These are phyloP conservation scores for Elanoides forficatus DNA, from an alignment of 2,113 vertebrate genomes.

Conservation along the genomic window DNA sequence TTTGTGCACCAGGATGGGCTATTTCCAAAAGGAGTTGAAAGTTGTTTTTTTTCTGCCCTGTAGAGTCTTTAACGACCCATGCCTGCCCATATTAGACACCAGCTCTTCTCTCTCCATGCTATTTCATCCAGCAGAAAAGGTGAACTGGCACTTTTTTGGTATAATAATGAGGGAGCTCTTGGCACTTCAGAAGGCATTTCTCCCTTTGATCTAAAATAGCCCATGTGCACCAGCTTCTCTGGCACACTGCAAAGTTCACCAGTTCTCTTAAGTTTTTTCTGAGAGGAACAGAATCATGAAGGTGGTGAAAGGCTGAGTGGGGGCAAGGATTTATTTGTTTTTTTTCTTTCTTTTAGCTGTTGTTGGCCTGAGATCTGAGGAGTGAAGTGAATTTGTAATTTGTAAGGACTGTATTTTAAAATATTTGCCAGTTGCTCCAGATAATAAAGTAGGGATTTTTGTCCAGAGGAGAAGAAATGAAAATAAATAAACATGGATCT, in stretches of 20 bases:
- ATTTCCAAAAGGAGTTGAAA: background rate
- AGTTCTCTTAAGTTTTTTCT: slow-evolving; percentile 33
- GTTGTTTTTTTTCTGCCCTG: background rate
- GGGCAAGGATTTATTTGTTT: slow-evolving; percentile 41
- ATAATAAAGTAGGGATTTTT: slow-evolving; percentile 44
- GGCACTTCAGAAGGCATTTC: background rate
- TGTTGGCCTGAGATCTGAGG: slow-evolving; percentile 37
- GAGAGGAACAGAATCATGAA: background rate
- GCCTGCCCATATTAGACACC: background rate
- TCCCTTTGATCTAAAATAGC: slow-evolving; percentile 35
- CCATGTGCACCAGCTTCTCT: background rate
- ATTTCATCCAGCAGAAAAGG: background rate
- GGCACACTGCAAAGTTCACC: background rate
- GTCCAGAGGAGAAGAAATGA: background rate
- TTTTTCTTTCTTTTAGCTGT: slow-evolving; percentile 18
- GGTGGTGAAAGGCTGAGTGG: slow-evolving; percentile 13
- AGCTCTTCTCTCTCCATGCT: background rate
- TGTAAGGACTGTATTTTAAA: slow-evolving; percentile 1
- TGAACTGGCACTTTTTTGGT: background rate
- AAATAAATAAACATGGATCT: slow-evolving; percentile 38
- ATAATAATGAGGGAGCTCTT: background rate
- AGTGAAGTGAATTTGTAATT: slow-evolving; percentile 31
- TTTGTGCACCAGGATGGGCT: background rate
- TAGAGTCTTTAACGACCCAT: background rate
- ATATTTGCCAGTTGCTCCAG: slow-evolving; percentile 29